Conservation (phyloP, 2,888 invertebrate genomes). For the Melitaea athalia region DNA sequence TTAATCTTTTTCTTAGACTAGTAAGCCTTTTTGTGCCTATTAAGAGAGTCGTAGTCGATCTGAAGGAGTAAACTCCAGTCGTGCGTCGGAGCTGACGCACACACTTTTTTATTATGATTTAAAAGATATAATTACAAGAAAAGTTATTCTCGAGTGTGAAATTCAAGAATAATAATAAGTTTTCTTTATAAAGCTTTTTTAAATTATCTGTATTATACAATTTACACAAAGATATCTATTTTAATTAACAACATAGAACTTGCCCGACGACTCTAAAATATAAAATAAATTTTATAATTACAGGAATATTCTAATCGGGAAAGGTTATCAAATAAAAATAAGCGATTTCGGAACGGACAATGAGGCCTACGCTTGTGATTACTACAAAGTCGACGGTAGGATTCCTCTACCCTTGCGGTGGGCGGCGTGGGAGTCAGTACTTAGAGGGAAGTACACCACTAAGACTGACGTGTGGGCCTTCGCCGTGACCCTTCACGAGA, state of each 20-base stretch:
- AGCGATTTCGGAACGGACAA: slow-evolving; percentile 93
- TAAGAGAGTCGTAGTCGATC: too few species aligned
- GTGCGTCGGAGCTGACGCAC: too few species aligned
- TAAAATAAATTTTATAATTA: slow-evolving; percentile 36
- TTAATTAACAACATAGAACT: background rate
- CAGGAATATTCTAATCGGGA: slow-evolving; percentile 93
- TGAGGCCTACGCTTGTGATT: slow-evolving; percentile 89
- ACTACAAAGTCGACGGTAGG: slow-evolving; percentile 90
- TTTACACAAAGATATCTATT: background rate
- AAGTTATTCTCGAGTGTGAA: too few species aligned
- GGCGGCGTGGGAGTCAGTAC: slow-evolving; percentile 94
- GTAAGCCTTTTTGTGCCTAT: too few species aligned
- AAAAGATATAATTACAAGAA: too few species aligned
- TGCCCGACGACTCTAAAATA: too few species aligned
- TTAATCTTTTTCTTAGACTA: too few species aligned
- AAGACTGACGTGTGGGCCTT: slow-evolving; percentile 96
- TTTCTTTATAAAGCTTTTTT: too few species aligned
- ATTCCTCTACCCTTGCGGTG: slow-evolving; percentile 92
- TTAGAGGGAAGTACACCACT: slow-evolving; percentile 91
- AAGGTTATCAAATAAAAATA: slow-evolving; percentile 90
- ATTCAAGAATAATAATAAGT: too few species aligned
- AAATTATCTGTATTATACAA: too few species aligned
- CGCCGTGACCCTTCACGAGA: slow-evolving; percentile 93
- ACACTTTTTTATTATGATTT: too few species aligned
- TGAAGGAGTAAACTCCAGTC: too few species aligned